Percentiles rank a stretch among this genome's conserved stretches.
Evolutionary conservation across 2,888 invertebrate species (phyloP).

Genomic region (Acronicta leporina): DNA sequence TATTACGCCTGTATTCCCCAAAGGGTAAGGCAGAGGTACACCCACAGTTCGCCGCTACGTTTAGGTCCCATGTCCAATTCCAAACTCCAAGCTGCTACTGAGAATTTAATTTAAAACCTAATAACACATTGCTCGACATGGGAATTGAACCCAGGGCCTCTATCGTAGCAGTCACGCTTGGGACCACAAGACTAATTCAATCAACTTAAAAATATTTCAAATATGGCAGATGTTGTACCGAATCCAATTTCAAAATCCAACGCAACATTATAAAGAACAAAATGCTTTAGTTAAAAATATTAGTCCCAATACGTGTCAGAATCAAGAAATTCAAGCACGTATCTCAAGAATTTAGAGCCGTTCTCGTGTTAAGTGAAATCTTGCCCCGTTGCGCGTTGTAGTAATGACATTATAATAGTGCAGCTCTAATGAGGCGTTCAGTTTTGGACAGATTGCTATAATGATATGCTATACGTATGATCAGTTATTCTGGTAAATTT

Average conservation of each 20-base stretch:
- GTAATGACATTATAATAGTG: constrained; percentile 56
- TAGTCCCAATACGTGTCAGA: constrained; percentile 37
- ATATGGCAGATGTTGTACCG: no score
- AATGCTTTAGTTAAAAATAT: constrained; percentile 22
- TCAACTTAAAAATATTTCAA: no score
- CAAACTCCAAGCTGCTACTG: no score
- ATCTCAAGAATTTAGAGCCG: constrained; percentile 37
- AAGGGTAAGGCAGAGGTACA: no score
- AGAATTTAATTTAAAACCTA: no score
- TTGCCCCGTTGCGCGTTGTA: constrained; percentile 29
- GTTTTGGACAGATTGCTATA: constrained; percentile 46
- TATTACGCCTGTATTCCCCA: no score
- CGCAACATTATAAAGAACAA: background rate
- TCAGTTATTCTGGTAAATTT: constrained; percentile 45
- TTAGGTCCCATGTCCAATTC: no score
- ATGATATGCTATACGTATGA: constrained; percentile 48
- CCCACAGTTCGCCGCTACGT: no score
- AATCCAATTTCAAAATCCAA: background rate
- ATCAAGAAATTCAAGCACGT: constrained; percentile 48
- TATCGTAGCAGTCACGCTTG: no score
- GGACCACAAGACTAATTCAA: no score
- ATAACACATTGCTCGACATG: no score
- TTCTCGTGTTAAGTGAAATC: constrained; percentile 48
- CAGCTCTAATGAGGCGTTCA: constrained; percentile 45
- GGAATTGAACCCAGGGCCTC: no score